Evolutionary conservation across 2,888 invertebrate species (phyloP).

Genomic region (Athetis lepigone): DNA sequence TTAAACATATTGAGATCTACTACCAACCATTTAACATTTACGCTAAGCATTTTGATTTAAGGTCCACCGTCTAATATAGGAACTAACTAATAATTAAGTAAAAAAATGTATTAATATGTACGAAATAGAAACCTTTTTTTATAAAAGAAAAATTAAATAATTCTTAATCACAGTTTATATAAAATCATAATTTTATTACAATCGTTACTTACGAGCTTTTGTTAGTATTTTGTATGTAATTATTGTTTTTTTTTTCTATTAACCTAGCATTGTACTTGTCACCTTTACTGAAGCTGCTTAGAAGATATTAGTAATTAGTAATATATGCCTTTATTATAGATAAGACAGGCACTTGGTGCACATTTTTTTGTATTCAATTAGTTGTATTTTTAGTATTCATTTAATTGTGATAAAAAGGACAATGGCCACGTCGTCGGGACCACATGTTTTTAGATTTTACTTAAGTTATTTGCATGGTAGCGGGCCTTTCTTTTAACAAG

Average conservation of each 20-base stretch:
- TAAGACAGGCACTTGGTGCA: slow-evolving; percentile 56
- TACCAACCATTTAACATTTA: slow-evolving; percentile 28
- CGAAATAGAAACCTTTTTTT: background rate
- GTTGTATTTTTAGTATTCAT: slow-evolving; percentile 17
- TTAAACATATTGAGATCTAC: slow-evolving; percentile 50
- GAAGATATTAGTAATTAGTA: slow-evolving; percentile 34
- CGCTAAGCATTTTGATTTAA: slow-evolving; percentile 26
- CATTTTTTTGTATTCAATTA: slow-evolving; percentile 15
- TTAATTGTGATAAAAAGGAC: slow-evolving; percentile 6
- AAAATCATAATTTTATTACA: slow-evolving; percentile 37
- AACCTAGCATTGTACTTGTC: slow-evolving; percentile 63
- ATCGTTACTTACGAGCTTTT: slow-evolving; percentile 26
- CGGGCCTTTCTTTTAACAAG: too few species aligned
- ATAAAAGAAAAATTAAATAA: slow-evolving; percentile 12
- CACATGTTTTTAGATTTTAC: background rate
- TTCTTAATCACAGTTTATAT: slow-evolving; percentile 54
- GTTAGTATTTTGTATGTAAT: slow-evolving; percentile 25
- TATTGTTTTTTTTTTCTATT: slow-evolving; percentile 22
- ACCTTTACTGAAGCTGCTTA: slow-evolving; percentile 54
- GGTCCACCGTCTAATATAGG: slow-evolving; percentile 27
- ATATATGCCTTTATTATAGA: slow-evolving; percentile 50
- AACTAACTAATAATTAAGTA: slow-evolving; percentile 52
- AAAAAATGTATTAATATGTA: slow-evolving; percentile 17
- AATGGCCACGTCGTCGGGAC: background rate
- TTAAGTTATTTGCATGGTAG: background rate